These are phyloP conservation scores for Drosophila pseudoobscura DNA, from an alignment of 1,140 invertebrate genomes.

Conservation along the genomic window DNA sequence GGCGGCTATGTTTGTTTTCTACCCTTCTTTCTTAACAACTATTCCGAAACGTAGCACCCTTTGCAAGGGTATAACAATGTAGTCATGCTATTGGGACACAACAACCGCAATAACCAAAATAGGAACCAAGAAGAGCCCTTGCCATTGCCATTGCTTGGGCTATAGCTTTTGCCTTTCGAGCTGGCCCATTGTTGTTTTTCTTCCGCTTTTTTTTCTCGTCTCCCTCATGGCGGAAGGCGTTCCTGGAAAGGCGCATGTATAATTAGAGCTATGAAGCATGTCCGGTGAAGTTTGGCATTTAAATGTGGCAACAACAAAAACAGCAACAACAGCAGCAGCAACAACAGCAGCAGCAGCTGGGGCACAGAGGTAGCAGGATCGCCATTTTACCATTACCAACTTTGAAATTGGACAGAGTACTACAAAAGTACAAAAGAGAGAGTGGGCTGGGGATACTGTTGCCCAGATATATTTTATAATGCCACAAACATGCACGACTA, in stretches of 20 bases:
- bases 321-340: slow-evolving; percentile 17
- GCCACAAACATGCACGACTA: slow-evolving; percentile 68
- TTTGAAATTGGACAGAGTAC: slow-evolving; percentile 37
- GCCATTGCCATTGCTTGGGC: slow-evolving; percentile 23
- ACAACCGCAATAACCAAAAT: slow-evolving; percentile 29
- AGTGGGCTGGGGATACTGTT: slow-evolving; percentile 13
- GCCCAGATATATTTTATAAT: slow-evolving; percentile 74
- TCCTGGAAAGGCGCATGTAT: slow-evolving; percentile 78
- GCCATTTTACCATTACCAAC: slow-evolving; percentile 49
- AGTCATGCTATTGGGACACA: slow-evolving; percentile 12
- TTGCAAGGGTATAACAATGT: no score
- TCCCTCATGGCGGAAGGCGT: slow-evolving; percentile 60
- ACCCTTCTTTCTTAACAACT: no score
- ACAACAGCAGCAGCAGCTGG: slow-evolving; percentile 10
- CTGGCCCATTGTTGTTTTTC: slow-evolving; percentile 34
- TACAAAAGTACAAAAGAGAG: not conserved
- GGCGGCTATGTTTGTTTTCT: no score
- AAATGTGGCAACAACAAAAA: slow-evolving; percentile 61
- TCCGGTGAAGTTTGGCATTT: slow-evolving; percentile 81
- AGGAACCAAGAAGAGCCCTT: slow-evolving; percentile 22
- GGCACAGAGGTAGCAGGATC: slow-evolving; percentile 39
- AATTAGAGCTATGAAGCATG: slow-evolving; percentile 82
- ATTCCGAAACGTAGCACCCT: no score
- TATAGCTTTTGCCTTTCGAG: slow-evolving; percentile 2
- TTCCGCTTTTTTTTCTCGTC: slow-evolving; percentile 41